phyloP scores from a whole-genome alignment of 2,888 invertebrate genomes.

The Aphodius sticticus region DNA sequence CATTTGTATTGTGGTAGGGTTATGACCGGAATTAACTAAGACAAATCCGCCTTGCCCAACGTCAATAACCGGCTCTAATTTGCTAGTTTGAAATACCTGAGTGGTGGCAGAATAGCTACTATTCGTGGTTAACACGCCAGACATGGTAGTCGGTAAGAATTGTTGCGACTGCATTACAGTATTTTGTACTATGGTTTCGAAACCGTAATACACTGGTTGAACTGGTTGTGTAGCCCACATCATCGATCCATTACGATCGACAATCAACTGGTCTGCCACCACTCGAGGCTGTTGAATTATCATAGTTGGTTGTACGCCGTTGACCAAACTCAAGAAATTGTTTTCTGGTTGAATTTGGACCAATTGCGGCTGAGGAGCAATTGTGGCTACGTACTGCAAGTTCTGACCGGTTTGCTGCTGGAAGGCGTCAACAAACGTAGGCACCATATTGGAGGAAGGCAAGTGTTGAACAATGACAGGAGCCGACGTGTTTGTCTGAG shows the following conservation, averaged over 20 bases:
- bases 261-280: constrained; percentile 55
- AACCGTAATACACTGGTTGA: constrained; percentile 82
- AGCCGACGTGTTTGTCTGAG: constrained; percentile 59
- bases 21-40: constrained; percentile 70
- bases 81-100: constrained; percentile 85
- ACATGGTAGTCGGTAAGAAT: constrained; percentile 82
- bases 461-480: constrained; percentile 75
- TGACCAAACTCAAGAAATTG: constrained; percentile 56
- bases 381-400: constrained; percentile 79
- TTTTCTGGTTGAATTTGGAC: constrained; percentile 62
- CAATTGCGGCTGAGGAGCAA: constrained; percentile 56
- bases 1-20: constrained; percentile 45
- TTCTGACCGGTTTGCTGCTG: constrained; percentile 76
- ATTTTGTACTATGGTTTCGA: constrained; percentile 87
- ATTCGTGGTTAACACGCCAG: constrained; percentile 80
- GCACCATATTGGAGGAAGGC: constrained; percentile 61
- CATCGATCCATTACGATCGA: constrained; percentile 57
- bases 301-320: constrained; percentile 55
- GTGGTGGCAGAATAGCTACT: constrained; percentile 87
- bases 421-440: constrained; percentile 73
- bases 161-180: constrained; percentile 91
- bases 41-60: constrained; percentile 74
- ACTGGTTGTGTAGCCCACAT: constrained; percentile 63
- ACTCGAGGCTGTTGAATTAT: constrained; percentile 55
- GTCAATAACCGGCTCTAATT: constrained; percentile 83